Conservation (phyloP, 2,113 vertebrate genomes). For the human region GRCh38 chr14:49412501-49413000, state of each 20-base stretch:
- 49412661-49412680: constrained; percentile 1
- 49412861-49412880: neutral
- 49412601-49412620: neutral
- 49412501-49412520: neutral
- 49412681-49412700: constrained; percentile 10
- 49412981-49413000: neutral
- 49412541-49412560: neutral
- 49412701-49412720: neutral
- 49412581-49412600: neutral
- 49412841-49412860: neutral
- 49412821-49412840: constrained; percentile 3
- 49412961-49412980: neutral
- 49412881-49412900: neutral
- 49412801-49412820: neutral
- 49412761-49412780: constrained; percentile 13
- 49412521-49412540: neutral
- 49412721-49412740: neutral
- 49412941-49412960: neutral
- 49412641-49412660: constrained; percentile 1
- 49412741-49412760: neutral
- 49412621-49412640: neutral
- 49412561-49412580: neutral
- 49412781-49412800: neutral
- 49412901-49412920: neutral
- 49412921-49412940: neutral